Evolutionary conservation across 2,797 vertebrate species (phyloP).

Genomic region (Spatula versicolor): DNA sequence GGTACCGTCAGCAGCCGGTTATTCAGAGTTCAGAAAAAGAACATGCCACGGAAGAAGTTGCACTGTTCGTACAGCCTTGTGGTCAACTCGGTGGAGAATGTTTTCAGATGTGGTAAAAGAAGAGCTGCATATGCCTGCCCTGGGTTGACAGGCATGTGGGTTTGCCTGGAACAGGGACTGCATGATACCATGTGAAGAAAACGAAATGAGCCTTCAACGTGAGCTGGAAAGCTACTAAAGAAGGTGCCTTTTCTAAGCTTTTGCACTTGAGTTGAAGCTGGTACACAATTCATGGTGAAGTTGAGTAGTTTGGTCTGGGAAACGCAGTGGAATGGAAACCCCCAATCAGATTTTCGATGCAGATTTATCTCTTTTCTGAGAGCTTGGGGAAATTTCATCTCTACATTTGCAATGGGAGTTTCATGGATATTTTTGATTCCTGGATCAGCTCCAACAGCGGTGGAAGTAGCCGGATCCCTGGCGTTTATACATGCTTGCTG

Average conservation of each 20-base stretch:
- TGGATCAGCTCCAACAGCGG: slow-evolving; percentile 8
- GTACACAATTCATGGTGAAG: background rate
- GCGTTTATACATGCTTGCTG: background rate
- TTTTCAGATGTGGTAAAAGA: background rate
- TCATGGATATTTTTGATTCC: background rate
- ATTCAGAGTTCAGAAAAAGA: background rate
- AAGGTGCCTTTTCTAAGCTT: background rate
- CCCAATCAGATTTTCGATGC: background rate
- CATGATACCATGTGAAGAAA: background rate
- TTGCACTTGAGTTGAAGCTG: background rate
- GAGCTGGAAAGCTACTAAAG: background rate
- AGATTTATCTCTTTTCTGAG: background rate
- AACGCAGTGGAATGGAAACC: background rate
- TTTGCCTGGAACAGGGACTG: background rate
- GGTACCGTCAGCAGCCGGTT: background rate
- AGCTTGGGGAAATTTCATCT: background rate
- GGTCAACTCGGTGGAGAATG: background rate
- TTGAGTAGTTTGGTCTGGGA: background rate
- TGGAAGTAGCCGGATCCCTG: background rate
- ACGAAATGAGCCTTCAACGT: background rate
- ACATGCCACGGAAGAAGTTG: background rate
- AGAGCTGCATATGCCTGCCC: background rate
- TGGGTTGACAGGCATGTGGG: background rate
- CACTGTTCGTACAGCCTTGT: background rate
- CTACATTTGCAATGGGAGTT: background rate